phyloP scores from a whole-genome alignment of 2,888 invertebrate species.

The Tenodera sinensis region DNA sequence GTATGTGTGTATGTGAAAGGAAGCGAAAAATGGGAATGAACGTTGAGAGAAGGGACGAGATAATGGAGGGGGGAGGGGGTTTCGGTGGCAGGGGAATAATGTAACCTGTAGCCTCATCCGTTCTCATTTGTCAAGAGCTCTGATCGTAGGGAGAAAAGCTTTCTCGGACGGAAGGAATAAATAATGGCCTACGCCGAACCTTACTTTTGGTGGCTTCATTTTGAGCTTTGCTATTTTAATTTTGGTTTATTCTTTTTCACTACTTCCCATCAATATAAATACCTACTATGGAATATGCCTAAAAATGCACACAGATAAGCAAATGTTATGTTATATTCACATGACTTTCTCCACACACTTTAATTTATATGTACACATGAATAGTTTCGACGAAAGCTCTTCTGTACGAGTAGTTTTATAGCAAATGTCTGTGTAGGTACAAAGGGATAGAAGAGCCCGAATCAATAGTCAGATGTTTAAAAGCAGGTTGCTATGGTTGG shows the following conservation, averaged over 20 bases:
- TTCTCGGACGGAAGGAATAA: background rate
- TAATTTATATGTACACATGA: too few species aligned
- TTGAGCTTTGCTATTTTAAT: background rate
- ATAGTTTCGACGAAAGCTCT: too few species aligned
- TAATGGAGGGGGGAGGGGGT: conserved; percentile 10
- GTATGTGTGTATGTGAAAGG: conserved; percentile 11
- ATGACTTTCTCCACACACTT: too few species aligned
- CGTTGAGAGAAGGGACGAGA: conserved; percentile 16
- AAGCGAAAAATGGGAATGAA: conserved; percentile 19
- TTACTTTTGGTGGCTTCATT: background rate
- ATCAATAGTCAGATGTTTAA: too few species aligned
- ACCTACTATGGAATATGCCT: too few species aligned
- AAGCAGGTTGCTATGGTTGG: too few species aligned
- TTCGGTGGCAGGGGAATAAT: conserved; percentile 7
- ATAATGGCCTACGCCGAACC: background rate
- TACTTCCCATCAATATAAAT: too few species aligned
- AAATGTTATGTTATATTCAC: too few species aligned
- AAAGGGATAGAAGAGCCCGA: too few species aligned
- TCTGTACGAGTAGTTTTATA: too few species aligned
- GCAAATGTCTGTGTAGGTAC: too few species aligned
- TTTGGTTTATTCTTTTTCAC: background rate
- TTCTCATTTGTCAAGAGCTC: conserved; percentile 27
- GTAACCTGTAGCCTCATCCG: conserved; percentile 27
- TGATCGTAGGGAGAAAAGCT: background rate
- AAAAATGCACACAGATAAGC: too few species aligned